Base-by-base conservation (phyloP, 2,888 invertebrate species). In the Thyatira batis region DNA sequence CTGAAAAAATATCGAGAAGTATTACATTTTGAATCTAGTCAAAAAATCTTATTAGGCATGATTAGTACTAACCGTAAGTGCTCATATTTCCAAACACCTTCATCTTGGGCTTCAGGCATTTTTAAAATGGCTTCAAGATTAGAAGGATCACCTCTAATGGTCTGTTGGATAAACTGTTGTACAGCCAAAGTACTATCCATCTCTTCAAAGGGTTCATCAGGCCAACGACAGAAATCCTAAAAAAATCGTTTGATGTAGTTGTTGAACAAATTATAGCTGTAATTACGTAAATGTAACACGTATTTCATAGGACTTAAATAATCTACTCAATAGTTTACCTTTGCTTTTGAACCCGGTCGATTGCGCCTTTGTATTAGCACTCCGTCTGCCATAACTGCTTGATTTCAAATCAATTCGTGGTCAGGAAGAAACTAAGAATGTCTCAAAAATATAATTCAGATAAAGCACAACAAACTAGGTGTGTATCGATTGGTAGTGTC, bases 51-150 rank as follows among this genome's bases (percentile, higher is more conserved):
- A 51, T 45, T 11, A 43, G 17, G 46, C 10, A 43, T 43, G 20
- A 25, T 10, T 44, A n/a, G 23, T 44, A 50, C 45, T 58, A 85
- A 96, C 97, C 97, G 94, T 57, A 99, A 93, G 92, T 99, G 99
- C 92, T 99, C 99, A 85, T 99, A 99, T 91, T 99, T 99, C 99
- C 99, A 99, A 49, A 99, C 99, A 39, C 99, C 99, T 87, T 99
- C 98, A 82, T 99, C 99, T 88, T 99, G 98, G 20, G 97, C 96
- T 71, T 99, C 98, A 1, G 99, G 99, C 93, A 99, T 98, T 74
- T 96, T 97, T 50, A 99, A 92, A 76, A 99, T 99, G 55, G 96
- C 94, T 75, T 98, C 98, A 57, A 99, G 96, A 91, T 98, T 97
- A 9, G 96, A 95, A 23, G 98, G 97, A 87, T 99, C 98, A 62